Conservation (phyloP, 2,797 vertebrate species). For the Eleutherodactylus coqui region DNA sequence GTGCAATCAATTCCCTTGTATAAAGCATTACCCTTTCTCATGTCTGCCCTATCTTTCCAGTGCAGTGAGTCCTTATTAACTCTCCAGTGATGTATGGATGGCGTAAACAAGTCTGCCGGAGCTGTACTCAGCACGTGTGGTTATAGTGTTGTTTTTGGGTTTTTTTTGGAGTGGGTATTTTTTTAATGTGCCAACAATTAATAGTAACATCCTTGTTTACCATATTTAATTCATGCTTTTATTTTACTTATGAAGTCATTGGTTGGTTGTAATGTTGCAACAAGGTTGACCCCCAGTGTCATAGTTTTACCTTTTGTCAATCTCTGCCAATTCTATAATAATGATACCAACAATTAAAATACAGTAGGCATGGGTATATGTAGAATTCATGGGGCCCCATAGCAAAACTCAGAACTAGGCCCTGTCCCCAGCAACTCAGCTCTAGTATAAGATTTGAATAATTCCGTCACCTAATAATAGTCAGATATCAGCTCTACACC, state of each 20-base stretch:
- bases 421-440: too few species aligned
- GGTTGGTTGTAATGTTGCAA: background rate
- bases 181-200: conserved; percentile 7
- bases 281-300: background rate
- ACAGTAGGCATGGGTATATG: too few species aligned
- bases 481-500: too few species aligned
- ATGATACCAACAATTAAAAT: too few species aligned
- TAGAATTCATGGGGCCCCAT: too few species aligned
- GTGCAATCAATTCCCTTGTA: conserved; percentile 48
- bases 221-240: background rate
- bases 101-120: conserved; percentile 11
- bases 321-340: too few species aligned
- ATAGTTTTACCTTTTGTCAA: background rate
- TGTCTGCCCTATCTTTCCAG: conserved; percentile 59
- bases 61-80: conserved; percentile 54
- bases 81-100: conserved; percentile 50
- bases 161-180: background rate
- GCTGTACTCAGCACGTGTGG: background rate
- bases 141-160: background rate
- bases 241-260: background rate
- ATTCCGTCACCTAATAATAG: too few species aligned
- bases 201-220: background rate
- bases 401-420: too few species aligned
- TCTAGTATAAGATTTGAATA: too few species aligned
- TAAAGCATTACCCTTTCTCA: conserved; percentile 58